Percentiles rank a stretch among this genome's conserved stretches.
Evolutionary conservation across 2,797 vertebrate species (phyloP).

Genomic region (Xiphorhynchus erythropygius): DNA sequence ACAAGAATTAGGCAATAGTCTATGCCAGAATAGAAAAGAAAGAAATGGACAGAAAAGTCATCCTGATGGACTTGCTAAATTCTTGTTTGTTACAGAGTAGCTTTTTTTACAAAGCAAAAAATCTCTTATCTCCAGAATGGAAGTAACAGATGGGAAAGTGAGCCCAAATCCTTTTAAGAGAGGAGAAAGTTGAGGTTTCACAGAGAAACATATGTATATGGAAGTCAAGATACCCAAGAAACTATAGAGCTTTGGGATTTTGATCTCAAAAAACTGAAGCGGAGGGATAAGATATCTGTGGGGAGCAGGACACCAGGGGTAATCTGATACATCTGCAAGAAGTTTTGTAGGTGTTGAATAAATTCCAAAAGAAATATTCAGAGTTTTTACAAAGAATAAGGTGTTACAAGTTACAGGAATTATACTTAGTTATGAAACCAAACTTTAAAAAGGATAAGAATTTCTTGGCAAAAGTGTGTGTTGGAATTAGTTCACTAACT

Average conservation of each 20-base stretch:
- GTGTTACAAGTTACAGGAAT: background rate
- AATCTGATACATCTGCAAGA: background rate
- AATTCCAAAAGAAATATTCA: background rate
- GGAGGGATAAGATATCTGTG: background rate
- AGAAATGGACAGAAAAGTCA: background rate
- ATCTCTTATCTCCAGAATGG: background rate
- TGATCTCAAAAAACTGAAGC: background rate
- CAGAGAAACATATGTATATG: background rate
- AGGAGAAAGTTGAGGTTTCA: background rate
- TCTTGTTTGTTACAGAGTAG: background rate
- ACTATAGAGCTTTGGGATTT: background rate
- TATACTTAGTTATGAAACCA: background rate
- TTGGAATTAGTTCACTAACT: background rate
- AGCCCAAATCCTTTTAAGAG: background rate
- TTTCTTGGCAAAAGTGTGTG: background rate
- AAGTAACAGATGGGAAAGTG: background rate
- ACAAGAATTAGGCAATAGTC: background rate
- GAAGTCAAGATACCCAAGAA: background rate
- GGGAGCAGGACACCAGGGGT: background rate
- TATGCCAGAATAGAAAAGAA: background rate
- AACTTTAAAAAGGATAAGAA: background rate
- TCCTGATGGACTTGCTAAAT: background rate
- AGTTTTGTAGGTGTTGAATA: background rate
- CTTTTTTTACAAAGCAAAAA: background rate
- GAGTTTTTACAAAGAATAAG: background rate